Evolutionary conservation across 92 coral and sea anemone genomes (phyloP).

Genomic region (Porites lobata): DNA sequence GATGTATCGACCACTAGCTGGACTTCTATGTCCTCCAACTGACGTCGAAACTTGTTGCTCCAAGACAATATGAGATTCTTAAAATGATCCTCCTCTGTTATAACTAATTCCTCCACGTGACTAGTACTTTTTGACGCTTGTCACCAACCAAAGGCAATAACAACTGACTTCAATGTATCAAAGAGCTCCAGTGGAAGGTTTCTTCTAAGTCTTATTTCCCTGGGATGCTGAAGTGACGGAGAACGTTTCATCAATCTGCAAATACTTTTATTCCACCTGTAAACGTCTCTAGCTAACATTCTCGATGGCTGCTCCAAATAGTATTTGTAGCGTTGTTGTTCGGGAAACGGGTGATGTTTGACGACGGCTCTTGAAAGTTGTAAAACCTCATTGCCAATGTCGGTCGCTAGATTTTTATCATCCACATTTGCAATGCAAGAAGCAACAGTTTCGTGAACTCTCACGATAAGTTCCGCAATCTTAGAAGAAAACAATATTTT

Average conservation of each 20-base stretch:
- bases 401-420: conserved; percentile 35
- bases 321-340: conserved; percentile 39
- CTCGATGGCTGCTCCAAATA: conserved; percentile 38
- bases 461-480: conserved; percentile 39
- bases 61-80: conserved; percentile 45
- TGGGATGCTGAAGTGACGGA: conserved; percentile 33
- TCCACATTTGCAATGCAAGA: conserved; percentile 23
- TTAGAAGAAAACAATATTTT: conserved; percentile 36
- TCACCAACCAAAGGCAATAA: conserved; percentile 37
- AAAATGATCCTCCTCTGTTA: conserved; percentile 11
- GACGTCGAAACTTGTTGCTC: conserved; percentile 51
- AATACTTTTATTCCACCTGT: conserved; percentile 58
- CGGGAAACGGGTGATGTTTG: conserved; percentile 49
- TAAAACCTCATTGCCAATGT: conserved; percentile 30
- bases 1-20: no score
- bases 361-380: conserved; percentile 41
- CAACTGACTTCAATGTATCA: conserved; percentile 24
- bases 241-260: conserved; percentile 49
- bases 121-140: conserved; percentile 1
- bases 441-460: conserved; percentile 27
- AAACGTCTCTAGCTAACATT: conserved; percentile 44
- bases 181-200: conserved; percentile 47
- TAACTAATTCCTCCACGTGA: no score
- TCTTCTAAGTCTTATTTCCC: conserved; percentile 39
- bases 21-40: background rate